Conservation (phyloP, 2,888 invertebrate genomes). For the Notocelia uddmanniana region DNA sequence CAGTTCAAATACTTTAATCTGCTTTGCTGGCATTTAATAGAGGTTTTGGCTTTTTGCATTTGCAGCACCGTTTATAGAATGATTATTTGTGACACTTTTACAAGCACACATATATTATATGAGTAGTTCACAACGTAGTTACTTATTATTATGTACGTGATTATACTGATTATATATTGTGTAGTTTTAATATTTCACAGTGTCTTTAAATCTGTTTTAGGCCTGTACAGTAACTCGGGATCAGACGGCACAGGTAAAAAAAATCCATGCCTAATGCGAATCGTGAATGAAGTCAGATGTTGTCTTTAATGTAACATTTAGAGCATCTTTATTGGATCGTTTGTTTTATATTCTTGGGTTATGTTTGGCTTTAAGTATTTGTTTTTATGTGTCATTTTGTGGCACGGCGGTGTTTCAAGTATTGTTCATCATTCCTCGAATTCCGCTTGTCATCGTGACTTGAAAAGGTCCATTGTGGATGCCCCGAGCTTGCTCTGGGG, state of each 20-base stretch:
- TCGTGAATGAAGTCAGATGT: constrained; percentile 40
- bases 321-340: constrained; percentile 38
- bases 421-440: constrained; percentile 36
- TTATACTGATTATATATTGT: not conserved
- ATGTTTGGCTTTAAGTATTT: constrained; percentile 36
- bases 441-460: constrained; percentile 42
- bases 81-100: constrained; percentile 5
- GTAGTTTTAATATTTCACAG: constrained; percentile 60
- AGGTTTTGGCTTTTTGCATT: constrained; percentile 22
- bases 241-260: constrained; percentile 73
- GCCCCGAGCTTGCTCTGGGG: constrained; percentile 20
- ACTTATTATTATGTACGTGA: not conserved
- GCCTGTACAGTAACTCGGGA: constrained; percentile 77
- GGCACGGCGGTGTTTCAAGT: constrained; percentile 20
- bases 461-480: constrained; percentile 39
- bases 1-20: constrained; percentile 9
- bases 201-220: constrained; percentile 80
- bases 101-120: not conserved
- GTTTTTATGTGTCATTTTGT: constrained; percentile 33
- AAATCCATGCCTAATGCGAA: constrained; percentile 50
- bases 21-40: constrained; percentile 24
- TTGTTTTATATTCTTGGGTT: constrained; percentile 35
- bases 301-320: constrained; percentile 32
- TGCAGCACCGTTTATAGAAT: constrained; percentile 20
- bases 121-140: not conserved